Evolutionary conservation across 2,113 vertebrate genomes (phyloP), one percentile per base, ranked within the genome.

Genomic region (Crocuta crocuta): DNA sequence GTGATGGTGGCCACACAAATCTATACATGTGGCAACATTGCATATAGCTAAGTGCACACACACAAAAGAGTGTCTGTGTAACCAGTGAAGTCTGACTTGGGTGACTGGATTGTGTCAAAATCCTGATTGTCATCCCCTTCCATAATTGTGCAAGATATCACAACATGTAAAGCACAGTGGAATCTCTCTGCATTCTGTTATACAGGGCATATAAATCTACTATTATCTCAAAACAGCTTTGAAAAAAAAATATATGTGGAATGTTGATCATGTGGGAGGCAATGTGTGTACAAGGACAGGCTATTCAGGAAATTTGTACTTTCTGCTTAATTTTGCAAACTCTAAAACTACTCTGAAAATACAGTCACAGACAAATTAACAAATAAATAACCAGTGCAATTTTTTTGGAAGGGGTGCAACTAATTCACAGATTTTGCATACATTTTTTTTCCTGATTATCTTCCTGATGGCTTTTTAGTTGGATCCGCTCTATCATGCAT

Each of bases 81-180:
- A 12, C 15, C 24, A 23, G 10, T 63, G 2, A 35, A 35, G 33
- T n/a, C 39, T 12, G 3, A 39, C 9, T 28, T 19, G 11, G 5
- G 11, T 17, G 10, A 55, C 17, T 45, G 26, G 5, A 53, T 3
- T 53, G 1, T 26, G 17, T 65, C 31, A 58, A 5, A 31, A 24
- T 10, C 35, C 13, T 70, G 19, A 23, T 23, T 55, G 2, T 66
- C 24, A 19, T 26, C 35, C 33, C 9, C 21, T 65, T 1, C 6
- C 4, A 17, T 9, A 24, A 19, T 5, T 76, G 11, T 35, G 6
- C 31, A 61, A 76, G 12, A 31, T 53, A 13, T 76, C 24, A 45
- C 4, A 50, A 33, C 1, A 4, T 70, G 15, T 5, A 19, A 3
- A 19, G 9, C 16, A 23, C 2, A 16, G 7, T 1, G n/a, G 11